Conservation (phyloP, 2,888 invertebrate species). For the Coleophora flavipennella region DNA sequence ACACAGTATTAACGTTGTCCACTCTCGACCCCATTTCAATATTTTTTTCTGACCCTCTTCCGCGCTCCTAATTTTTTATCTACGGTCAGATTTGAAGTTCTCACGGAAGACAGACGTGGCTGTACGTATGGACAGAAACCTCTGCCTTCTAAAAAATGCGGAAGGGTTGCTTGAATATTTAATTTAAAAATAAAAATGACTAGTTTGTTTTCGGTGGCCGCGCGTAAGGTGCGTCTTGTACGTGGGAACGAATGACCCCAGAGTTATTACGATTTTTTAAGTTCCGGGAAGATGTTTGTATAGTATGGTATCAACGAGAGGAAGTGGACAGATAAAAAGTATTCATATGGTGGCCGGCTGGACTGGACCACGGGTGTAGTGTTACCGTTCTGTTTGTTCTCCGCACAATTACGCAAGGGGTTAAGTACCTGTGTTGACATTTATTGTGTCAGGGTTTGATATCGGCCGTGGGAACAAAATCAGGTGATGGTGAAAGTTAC, state of each 20-base stretch:
- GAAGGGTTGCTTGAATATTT: slow-evolving; percentile 54
- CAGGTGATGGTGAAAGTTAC: too few relatives aligned
- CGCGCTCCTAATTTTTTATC: slow-evolving; percentile 41
- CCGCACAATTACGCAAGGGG: too few relatives aligned
- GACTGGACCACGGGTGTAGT: slow-evolving; percentile 34
- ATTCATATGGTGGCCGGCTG: slow-evolving; percentile 25
- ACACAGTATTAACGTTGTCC: slow-evolving; percentile 53
- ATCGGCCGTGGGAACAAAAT: too few relatives aligned
- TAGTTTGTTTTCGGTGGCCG: slow-evolving; percentile 50
- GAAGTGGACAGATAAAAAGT: slow-evolving; percentile 44
- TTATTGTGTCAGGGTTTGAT: too few relatives aligned
- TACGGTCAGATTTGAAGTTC: slow-evolving; percentile 61
- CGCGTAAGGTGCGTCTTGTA: slow-evolving; percentile 45
- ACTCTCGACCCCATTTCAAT: slow-evolving; percentile 15
- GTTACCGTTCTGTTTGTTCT: slow-evolving; percentile 20
- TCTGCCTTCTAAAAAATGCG: slow-evolving; percentile 50
- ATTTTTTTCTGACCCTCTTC: slow-evolving; percentile 42
- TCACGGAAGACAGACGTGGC: slow-evolving; percentile 58
- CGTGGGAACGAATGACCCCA: slow-evolving; percentile 69
- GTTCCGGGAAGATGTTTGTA: slow-evolving; percentile 63
- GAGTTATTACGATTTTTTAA: slow-evolving; percentile 41
- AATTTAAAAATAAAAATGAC: slow-evolving; percentile 40
- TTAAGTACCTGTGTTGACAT: neutral
- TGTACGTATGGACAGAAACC: slow-evolving; percentile 51
- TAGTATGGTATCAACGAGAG: slow-evolving; percentile 40